A percentile compares a stretch with the other conserved stretches of the same genome.
Conservation (phyloP, 2,797 vertebrate genomes). For the Zonotrichia albicollis region DNA sequence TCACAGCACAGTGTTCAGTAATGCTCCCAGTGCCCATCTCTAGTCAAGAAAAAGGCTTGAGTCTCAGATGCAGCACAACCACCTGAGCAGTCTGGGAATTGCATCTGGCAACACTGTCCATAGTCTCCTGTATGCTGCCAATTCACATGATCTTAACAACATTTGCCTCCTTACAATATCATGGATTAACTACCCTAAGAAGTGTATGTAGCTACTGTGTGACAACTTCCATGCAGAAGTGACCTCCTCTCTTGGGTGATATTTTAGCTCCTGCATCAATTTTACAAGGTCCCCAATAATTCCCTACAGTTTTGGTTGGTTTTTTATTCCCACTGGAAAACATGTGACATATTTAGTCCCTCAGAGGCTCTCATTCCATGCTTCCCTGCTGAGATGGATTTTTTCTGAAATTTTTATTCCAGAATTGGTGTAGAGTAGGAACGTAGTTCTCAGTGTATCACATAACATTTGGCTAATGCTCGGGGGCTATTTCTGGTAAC, state of each 20-base stretch:
- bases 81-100: neutral
- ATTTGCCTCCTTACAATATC: neutral
- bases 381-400: neutral
- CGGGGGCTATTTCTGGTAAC: slow-evolving; percentile 10
- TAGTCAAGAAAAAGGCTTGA: neutral
- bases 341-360: neutral
- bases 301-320: neutral
- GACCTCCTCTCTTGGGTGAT: neutral
- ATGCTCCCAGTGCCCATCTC: neutral
- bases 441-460: neutral
- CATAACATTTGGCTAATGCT: neutral
- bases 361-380: neutral
- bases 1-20: neutral
- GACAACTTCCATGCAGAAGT: neutral
- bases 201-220: neutral
- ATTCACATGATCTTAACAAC: neutral
- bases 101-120: neutral
- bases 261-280: neutral
- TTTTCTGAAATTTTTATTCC: neutral
- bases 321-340: neutral
- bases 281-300: neutral
- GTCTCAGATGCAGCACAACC: neutral
- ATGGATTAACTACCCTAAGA: neutral
- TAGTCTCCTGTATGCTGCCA: neutral
- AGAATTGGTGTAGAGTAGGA: neutral